phyloP scores from a whole-genome alignment of 2,113 vertebrate species.

The Aspidoscelis tigris region DNA sequence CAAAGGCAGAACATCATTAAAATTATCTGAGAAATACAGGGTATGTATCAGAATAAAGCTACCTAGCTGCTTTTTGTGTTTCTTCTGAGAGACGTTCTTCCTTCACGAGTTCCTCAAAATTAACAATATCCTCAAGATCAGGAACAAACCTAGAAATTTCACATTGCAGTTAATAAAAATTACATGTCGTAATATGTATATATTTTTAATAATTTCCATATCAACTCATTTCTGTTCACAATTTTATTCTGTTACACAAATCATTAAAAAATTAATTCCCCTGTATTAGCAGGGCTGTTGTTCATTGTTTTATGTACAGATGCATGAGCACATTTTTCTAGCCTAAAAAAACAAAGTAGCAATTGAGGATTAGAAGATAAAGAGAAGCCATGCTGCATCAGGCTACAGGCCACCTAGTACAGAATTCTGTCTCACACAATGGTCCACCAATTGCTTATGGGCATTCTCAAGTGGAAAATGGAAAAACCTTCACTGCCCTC shows the following conservation, averaged over 20 bases:
- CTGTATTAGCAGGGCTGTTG: neutral
- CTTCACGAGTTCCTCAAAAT: conserved; percentile 98
- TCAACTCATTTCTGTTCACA: neutral
- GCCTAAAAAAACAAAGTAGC: neutral
- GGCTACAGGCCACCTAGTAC: no score
- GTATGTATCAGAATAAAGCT: conserved; percentile 16
- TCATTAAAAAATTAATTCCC: neutral
- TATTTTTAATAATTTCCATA: neutral
- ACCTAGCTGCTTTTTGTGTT: conserved; percentile 93
- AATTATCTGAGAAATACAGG: neutral
- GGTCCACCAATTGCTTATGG: no score
- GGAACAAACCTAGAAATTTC: conserved; percentile 89
- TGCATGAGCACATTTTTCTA: neutral
- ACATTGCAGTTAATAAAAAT: conserved; percentile 35
- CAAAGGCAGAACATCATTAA: neutral
- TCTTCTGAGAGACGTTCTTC: conserved; percentile 95
- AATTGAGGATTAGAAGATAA: no score
- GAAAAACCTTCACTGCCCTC: no score
- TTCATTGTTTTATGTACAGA: neutral
- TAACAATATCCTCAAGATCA: conserved; percentile 97
- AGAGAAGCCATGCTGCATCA: no score
- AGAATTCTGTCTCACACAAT: no score
- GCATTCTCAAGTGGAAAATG: no score
- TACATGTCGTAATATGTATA: neutral
- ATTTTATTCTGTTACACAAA: neutral